Conservation (phyloP, 2,113 vertebrate species). For the Procavia capensis region DNA sequence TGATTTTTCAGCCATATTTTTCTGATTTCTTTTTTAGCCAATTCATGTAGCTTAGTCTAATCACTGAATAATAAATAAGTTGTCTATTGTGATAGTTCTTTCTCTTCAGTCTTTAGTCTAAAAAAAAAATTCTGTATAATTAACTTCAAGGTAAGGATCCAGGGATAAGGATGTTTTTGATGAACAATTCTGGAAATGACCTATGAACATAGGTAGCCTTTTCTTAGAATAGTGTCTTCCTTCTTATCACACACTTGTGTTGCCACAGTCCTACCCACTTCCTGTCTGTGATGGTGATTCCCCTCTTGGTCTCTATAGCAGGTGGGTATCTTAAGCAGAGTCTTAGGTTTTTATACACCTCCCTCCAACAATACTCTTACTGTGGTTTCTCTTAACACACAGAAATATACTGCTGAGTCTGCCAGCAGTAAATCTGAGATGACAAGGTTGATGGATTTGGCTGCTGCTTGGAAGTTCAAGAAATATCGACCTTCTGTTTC, state of each 20-base stretch:
- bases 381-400: background rate
- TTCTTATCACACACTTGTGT: background rate
- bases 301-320: background rate
- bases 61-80: background rate
- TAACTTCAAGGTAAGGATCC: background rate
- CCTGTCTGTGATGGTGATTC: background rate
- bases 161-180: background rate
- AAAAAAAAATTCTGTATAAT: background rate
- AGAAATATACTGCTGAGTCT: constrained; percentile 52
- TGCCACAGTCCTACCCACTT: background rate
- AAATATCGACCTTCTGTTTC: background rate
- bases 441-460: background rate
- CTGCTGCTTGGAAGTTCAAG: constrained; percentile 25
- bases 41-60: background rate
- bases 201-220: background rate
- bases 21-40: background rate
- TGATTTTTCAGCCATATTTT: background rate
- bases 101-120: background rate
- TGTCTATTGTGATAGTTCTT: background rate
- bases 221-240: background rate
- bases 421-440: background rate
- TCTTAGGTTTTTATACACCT: background rate
- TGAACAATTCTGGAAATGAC: background rate
- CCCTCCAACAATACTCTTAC: fast-evolving
- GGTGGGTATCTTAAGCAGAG: background rate